Conservation (phyloP, 1,140 invertebrate species). For the Argopecten irradians region DNA sequence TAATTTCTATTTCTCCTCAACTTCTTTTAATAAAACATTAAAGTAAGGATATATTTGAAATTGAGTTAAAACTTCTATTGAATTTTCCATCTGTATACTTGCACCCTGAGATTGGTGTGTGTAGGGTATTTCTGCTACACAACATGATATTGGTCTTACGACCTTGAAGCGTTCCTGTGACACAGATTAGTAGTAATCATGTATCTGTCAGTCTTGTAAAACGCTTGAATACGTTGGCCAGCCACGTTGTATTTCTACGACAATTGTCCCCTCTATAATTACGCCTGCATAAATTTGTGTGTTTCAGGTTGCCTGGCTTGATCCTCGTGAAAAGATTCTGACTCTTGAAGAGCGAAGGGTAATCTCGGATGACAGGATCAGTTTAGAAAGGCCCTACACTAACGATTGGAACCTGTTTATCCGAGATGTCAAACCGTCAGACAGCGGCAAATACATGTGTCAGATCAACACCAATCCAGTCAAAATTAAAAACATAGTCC, state of each 20-base stretch:
- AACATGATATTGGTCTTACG: too few relatives aligned
- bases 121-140: too few relatives aligned
- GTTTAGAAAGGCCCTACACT: constrained; percentile 67
- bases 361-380: constrained; percentile 70
- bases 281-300: not conserved
- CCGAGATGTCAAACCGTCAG: constrained; percentile 60
- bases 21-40: too few relatives aligned
- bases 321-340: constrained; percentile 59
- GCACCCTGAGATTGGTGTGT: not conserved
- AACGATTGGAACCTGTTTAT: constrained; percentile 74
- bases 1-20: too few relatives aligned
- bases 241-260: not conserved
- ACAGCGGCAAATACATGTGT: constrained; percentile 70
- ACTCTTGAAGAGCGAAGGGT: constrained; percentile 67
- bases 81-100: not conserved
- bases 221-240: not conserved
- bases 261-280: not conserved
- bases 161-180: not conserved
- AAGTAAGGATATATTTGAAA: too few relatives aligned
- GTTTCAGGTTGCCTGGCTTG: constrained; percentile 71
- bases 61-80: too few relatives aligned
- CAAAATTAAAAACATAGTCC: constrained; percentile 59
- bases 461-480: constrained; percentile 73
- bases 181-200: not conserved
- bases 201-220: not conserved